phyloP scores from a whole-genome alignment of 2,113 vertebrate species.

The Sinosuthora webbiana region DNA sequence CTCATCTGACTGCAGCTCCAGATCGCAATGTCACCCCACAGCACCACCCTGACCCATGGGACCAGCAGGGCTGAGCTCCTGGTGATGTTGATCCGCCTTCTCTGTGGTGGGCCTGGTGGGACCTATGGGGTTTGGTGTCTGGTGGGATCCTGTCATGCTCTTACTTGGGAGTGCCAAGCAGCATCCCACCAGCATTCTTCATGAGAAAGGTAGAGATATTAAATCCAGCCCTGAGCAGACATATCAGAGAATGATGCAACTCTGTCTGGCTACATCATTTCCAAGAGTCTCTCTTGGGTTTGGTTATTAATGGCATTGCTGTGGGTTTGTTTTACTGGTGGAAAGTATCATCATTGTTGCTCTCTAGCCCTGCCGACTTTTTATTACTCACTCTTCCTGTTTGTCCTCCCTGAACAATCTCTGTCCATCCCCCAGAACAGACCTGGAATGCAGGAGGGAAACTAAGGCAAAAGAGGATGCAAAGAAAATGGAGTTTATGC shows the following conservation, averaged over 20 bases:
- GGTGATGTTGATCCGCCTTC: neutral
- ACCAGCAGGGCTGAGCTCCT: rapidly evolving
- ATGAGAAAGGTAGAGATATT: neutral
- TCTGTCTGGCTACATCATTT: neutral
- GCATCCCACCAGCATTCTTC: neutral
- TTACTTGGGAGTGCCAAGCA: neutral
- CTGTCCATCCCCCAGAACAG: neutral
- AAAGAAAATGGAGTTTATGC: neutral
- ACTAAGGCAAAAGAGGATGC: neutral
- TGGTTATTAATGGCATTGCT: neutral
- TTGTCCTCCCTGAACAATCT: neutral
- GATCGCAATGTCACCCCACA: rapidly evolving
- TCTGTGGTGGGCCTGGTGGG: neutral
- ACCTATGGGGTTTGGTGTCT: neutral
- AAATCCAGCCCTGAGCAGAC: neutral
- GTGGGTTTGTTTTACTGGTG: neutral
- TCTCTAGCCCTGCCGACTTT: neutral
- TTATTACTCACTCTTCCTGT: neutral
- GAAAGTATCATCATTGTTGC: neutral
- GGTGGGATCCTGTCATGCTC: neutral
- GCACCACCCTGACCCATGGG: rapidly evolving
- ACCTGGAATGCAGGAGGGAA: neutral
- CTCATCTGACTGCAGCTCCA: neutral
- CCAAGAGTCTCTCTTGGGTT: neutral
- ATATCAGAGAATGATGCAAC: rapidly evolving